Evolutionary conservation across 2,113 vertebrate species (phyloP).

Genomic region (Aepyceros melampus): DNA sequence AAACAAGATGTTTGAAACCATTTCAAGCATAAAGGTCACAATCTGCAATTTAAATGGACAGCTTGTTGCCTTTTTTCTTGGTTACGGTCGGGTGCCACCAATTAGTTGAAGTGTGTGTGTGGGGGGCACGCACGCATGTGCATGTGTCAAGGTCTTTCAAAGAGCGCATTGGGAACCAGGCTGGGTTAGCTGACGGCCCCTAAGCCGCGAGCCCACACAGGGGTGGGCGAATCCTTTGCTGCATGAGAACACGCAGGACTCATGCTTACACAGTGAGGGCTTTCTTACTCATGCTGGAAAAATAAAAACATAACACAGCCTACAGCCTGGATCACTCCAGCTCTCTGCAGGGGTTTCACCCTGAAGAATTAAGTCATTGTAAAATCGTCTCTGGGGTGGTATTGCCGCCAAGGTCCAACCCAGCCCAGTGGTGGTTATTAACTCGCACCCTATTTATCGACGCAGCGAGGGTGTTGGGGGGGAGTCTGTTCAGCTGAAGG

Average conservation of each 20-base stretch:
- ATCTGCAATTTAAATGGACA: slow-evolving; percentile 73
- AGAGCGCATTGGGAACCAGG: neutral
- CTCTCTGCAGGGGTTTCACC: neutral
- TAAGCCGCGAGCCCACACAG: neutral
- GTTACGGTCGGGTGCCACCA: slow-evolving; percentile 47
- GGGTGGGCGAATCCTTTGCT: neutral
- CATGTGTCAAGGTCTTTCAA: neutral
- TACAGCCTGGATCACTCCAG: neutral
- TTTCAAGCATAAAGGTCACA: slow-evolving; percentile 74
- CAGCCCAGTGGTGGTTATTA: neutral
- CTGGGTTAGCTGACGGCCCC: neutral
- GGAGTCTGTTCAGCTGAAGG: neutral
- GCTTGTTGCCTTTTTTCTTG: slow-evolving; percentile 38
- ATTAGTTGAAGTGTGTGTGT: neutral
- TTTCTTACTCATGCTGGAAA: slow-evolving; percentile 1
- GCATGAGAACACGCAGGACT: neutral
- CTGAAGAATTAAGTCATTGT: neutral
- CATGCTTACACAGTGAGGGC: neutral
- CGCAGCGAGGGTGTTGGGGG: fast-evolving
- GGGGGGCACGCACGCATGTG: neutral
- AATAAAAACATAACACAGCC: neutral
- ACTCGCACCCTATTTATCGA: neutral
- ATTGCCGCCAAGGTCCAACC: neutral
- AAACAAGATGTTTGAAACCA: slow-evolving; percentile 64
- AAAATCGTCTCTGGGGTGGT: neutral